Conservation (phyloP, 2,888 invertebrate species). For the Thumatha senex region DNA sequence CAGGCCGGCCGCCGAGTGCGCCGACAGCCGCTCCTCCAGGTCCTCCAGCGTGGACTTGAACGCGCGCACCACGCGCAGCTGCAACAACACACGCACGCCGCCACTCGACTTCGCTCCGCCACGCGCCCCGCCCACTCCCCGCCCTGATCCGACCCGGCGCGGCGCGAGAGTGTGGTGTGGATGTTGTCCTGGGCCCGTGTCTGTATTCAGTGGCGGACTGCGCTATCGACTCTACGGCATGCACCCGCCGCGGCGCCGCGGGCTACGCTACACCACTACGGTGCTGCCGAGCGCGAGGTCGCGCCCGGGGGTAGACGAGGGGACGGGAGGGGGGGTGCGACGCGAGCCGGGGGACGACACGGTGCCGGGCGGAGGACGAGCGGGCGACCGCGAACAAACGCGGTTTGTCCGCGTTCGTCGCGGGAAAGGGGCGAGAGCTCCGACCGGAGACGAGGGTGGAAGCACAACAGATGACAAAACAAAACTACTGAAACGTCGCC, state of each 20-base stretch:
- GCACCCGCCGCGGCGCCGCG: conserved; percentile 32
- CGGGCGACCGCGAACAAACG: conserved; percentile 23
- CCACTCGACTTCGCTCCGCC: too few relatives aligned
- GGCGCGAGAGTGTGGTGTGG: conserved; percentile 73
- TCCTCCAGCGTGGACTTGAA: conserved; percentile 99
- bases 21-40: conserved; percentile 98
- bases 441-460: conserved; percentile 54
- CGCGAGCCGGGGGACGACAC: conserved; percentile 29
- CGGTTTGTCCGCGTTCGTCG: conserved; percentile 21
- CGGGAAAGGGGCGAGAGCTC: conserved; percentile 37
- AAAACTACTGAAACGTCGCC: conserved; percentile 56
- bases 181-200: conserved; percentile 50
- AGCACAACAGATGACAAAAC: conserved; percentile 67
- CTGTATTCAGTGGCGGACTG: conserved; percentile 65
- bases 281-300: conserved; percentile 50
- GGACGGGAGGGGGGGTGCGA: conserved; percentile 23
- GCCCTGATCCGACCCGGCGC: conserved; percentile 17
- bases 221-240: too few relatives aligned
- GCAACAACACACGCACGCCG: conserved; percentile 85
- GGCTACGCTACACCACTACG: conserved; percentile 37
- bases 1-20: conserved; percentile 98
- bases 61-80: conserved; percentile 99
- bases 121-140: conserved; percentile 24
- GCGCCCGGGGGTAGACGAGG: conserved; percentile 22
- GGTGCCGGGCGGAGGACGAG: conserved; percentile 41